Base-by-base conservation (phyloP, 2,113 vertebrate species). In the Podilymbus podiceps region DNA sequence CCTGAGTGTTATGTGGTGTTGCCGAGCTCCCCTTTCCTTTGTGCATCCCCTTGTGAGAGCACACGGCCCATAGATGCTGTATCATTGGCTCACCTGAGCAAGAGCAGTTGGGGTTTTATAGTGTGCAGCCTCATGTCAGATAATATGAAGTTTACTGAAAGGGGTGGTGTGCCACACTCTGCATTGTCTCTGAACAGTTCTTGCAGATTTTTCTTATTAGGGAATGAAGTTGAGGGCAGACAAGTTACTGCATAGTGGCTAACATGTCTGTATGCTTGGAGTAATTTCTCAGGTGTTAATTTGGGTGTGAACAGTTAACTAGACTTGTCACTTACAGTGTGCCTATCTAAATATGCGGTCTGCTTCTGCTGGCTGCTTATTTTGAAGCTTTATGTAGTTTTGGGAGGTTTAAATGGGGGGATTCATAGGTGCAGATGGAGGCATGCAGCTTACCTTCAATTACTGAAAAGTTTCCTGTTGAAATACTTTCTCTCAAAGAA, bases 201-300 rank as follows among this genome's bases (percentile, higher is more conserved):
- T 6, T 21, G 14, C 0, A 1, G 12, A 24, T 47, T 44, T 50
- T 11, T 46, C 23, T 56, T 21, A 2, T 62, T 56, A 18, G 1
- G 0, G n/a, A 12, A 35, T 19, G 8, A 22, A 44, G 46, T 22
- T 8, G 40, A 30, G 19, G 8, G 35, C 53, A 86, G 59, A 27
- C 12, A 14, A 22, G 5, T n/a, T 62, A 63, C 64, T 49, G 23
- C 9, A 0, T 9, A 13, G 21, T 8, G 52, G 19, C 15, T 31
- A 7, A 21, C 0, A 0, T 2, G 38, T 25, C 30, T 40, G n/a
- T 17, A 7, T 20, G 4, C 33, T 42, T 14, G 16, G 22, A 31
- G 25, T 24, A 56, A 17, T 40, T 21, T 53, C n/a, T 28, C 0
- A 0, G 35, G 5, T 50, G 31, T 38, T 63, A 56, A 4, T 24